Conservation (phyloP, 2,888 invertebrate species). For the Diaperis boleti region DNA sequence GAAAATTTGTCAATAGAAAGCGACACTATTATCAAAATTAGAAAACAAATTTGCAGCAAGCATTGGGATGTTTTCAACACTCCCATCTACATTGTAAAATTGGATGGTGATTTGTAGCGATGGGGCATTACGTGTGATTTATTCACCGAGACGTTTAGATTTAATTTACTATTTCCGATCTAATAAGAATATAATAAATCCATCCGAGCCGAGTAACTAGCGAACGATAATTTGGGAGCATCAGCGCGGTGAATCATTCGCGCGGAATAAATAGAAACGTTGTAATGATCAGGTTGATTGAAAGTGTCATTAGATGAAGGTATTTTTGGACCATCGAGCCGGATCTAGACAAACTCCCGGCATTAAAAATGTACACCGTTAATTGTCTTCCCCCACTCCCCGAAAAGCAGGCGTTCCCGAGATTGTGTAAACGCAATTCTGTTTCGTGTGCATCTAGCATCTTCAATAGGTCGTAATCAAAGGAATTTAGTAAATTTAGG, state of each 20-base stretch:
- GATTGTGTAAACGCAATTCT: conserved; percentile 30
- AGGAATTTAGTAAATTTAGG: conserved; percentile 49
- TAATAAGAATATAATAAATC: conserved; percentile 53
- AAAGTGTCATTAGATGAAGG: no score
- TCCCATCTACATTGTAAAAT: no score
- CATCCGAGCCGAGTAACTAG: conserved; percentile 39
- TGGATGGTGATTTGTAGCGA: background rate
- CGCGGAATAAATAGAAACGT: conserved; percentile 20
- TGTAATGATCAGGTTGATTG: no score
- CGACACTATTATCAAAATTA: no score
- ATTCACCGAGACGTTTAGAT: conserved; percentile 50
- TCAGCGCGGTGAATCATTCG: conserved; percentile 17
- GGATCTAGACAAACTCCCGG: no score
- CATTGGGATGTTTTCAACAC: no score
- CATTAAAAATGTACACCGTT: no score
- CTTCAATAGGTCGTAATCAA: conserved; percentile 54
- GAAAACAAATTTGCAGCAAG: no score
- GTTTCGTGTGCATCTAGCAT: conserved; percentile 37
- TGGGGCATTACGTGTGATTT: conserved; percentile 50
- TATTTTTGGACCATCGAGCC: no score
- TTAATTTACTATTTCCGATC: conserved; percentile 52
- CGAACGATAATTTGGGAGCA: conserved; percentile 36
- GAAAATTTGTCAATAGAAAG: no score
- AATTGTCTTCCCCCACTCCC: no score
- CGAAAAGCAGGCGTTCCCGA: no score